Evolutionary conservation across 2,113 vertebrate genomes (phyloP), one percentile per base, ranked within the genome.

Genomic region (Poecile atricapillus): DNA sequence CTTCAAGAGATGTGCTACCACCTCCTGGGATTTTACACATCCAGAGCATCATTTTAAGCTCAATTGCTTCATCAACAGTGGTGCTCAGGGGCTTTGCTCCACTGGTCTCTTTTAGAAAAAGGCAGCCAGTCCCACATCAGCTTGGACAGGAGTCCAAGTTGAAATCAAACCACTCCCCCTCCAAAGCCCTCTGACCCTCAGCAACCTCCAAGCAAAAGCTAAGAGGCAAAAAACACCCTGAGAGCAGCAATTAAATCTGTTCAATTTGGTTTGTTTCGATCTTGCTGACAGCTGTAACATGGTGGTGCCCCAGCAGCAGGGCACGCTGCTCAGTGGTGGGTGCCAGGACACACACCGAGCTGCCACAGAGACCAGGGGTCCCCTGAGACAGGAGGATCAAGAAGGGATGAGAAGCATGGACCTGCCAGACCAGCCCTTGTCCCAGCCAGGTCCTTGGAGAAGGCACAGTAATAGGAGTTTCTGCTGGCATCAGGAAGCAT

Each of bases 391-490:
- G 60, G 19, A 89, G 55, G 19, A 20, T 33, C 35, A 23, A 23
- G 30, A 59, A 64, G 12, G 13, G 21, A 21, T 25, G 23, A 25
- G 30, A 92, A 24, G 60, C 0, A 1, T 25, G 31, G 64, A 55
- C 24, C 31, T 68, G 19, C 27, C 58, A 64, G 49, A 35, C 17
- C 17, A 62, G 47, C 22, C 50, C 27, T 49, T 30, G 6, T 50
- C 44, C 53, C 79, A 82, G 31, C 33, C 21, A 3, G 5, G 22
- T 63, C 43, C 67, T 75, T 35, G 13, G 21, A 79, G 46, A 24
- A 70, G n/a, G 23, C 1, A 4, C 13, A 44, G n/a, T 9, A 35
- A 69, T 20, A 23, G 0, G 0, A 56, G 4, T 7, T 69, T 90
- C 73, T 80, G 58, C 39, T 80, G 49, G n/a, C 39, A 47, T 31